phyloP scores from a whole-genome alignment of 1,140 invertebrate genomes.

The Penaeus indicus region DNA sequence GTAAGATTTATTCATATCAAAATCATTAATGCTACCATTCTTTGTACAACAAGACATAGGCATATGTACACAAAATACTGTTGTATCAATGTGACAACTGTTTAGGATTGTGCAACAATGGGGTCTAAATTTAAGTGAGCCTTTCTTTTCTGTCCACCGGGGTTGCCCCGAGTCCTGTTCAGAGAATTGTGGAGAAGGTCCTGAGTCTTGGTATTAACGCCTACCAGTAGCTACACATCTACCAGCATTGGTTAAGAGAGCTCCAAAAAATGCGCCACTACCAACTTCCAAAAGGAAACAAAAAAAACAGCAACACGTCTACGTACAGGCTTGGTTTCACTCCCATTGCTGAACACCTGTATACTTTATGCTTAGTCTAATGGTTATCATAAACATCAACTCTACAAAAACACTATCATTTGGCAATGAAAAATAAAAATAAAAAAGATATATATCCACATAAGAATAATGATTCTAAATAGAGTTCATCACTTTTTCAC shows the following conservation, averaged over 20 bases:
- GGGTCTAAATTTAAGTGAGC: slow-evolving; percentile 61
- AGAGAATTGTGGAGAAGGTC: slow-evolving; percentile 44
- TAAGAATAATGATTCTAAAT: slow-evolving; percentile 52
- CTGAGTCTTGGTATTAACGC: slow-evolving; percentile 50
- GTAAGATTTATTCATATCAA: slow-evolving; percentile 63
- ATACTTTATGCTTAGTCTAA: slow-evolving; percentile 62
- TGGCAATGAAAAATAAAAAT: slow-evolving; percentile 61
- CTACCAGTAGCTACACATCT: slow-evolving; percentile 51
- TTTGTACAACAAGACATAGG: slow-evolving; percentile 64
- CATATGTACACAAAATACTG: slow-evolving; percentile 64
- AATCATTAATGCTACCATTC: slow-evolving; percentile 65
- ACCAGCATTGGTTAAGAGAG: slow-evolving; percentile 46
- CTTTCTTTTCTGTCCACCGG: slow-evolving; percentile 42
- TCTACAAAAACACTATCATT: slow-evolving; percentile 60
- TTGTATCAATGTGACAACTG: slow-evolving; percentile 55
- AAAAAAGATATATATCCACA: slow-evolving; percentile 55
- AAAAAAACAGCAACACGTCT: slow-evolving; percentile 42
- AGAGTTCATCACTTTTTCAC: slow-evolving; percentile 6
- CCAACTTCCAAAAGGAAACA: slow-evolving; percentile 42
- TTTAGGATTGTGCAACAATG: slow-evolving; percentile 48
- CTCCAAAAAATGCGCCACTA: slow-evolving; percentile 39
- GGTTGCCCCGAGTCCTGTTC: slow-evolving; percentile 52
- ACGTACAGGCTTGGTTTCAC: slow-evolving; percentile 51
- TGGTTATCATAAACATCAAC: slow-evolving; percentile 51
- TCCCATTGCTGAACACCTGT: slow-evolving; percentile 54